These are phyloP conservation scores for Pteropus alecto DNA, from an alignment of 2,113 vertebrate species.

Conservation along the genomic window DNA sequence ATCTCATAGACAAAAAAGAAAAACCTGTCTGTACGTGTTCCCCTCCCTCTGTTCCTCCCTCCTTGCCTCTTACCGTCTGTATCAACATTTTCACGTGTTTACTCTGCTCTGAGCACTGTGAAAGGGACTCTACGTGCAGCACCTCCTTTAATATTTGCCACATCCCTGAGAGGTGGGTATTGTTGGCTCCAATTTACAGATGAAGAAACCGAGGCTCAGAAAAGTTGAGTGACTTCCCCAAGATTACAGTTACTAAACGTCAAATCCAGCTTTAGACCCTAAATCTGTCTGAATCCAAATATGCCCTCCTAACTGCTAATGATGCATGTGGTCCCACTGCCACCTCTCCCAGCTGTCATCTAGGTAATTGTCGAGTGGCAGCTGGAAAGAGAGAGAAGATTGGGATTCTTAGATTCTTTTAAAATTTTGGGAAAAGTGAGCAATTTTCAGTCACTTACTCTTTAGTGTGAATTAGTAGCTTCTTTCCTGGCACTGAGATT, in stretches of 20 bases:
- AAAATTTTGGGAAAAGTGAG: not conserved
- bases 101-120: not conserved
- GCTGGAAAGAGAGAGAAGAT: not conserved
- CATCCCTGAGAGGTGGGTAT: not conserved
- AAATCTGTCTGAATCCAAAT: not conserved
- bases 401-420: not conserved
- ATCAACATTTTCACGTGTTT: not conserved
- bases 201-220: not conserved
- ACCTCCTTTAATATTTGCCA: not conserved
- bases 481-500: not conserved
- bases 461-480: not conserved
- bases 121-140: rapidly evolving
- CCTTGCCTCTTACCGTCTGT: rapidly evolving
- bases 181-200: not conserved
- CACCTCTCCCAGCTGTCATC: not conserved
- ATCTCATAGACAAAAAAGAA: not conserved
- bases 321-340: not conserved
- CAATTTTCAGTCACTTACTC: not conserved
- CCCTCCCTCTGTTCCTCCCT: not conserved
- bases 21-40: too few relatives aligned
- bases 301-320: not conserved
- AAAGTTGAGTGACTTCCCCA: not conserved
- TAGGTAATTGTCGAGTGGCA: rapidly evolving
- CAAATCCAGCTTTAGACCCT: not conserved
- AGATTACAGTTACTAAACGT: too few relatives aligned